A percentile compares a stretch with the other conserved stretches of the same genome.
phyloP scores from a whole-genome alignment of 2,797 vertebrate species.

The Erpetoichthys calabaricus region DNA sequence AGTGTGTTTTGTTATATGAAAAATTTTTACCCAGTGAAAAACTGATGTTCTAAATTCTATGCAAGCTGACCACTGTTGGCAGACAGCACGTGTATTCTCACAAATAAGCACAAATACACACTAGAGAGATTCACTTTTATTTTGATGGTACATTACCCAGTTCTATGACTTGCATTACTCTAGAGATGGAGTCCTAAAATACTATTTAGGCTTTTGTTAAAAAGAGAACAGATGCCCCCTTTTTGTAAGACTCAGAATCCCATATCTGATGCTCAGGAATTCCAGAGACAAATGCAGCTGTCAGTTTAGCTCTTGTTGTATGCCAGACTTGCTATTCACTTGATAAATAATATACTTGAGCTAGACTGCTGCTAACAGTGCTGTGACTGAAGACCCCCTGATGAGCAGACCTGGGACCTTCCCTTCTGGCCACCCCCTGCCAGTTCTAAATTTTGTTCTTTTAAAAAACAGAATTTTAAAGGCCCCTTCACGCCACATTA shows the following conservation, averaged over 20 bases:
- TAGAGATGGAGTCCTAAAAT: no score
- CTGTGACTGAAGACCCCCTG: conserved; percentile 1
- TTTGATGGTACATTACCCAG: no score
- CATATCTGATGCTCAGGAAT: conserved; percentile 52
- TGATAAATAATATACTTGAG: conserved; percentile 20
- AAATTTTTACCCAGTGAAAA: no score
- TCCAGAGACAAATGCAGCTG: conserved; percentile 56
- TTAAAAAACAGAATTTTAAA: conserved; percentile 2
- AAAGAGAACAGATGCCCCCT: conserved; percentile 23
- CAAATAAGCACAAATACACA: no score
- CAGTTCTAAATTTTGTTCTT: conserved; percentile 17
- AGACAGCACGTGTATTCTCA: no score
- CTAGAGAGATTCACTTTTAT: no score
- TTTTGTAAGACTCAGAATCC: conserved; percentile 27
- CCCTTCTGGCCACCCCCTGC: conserved; percentile 20
- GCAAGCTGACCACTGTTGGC: no score
- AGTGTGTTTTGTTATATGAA: no score
- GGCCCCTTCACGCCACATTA: conserved; percentile 30
- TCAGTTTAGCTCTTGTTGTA: conserved; percentile 44
- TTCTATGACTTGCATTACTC: no score
- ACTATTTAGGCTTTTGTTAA: no score
- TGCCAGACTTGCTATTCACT: conserved; percentile 21
- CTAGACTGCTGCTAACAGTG: conserved; percentile 13
- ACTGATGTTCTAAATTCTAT: no score
- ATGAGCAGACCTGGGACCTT: conserved; percentile 14